These are phyloP conservation scores for Accipiter cooperii DNA, from an alignment of 2,113 vertebrate genomes.

Conservation along the genomic window DNA sequence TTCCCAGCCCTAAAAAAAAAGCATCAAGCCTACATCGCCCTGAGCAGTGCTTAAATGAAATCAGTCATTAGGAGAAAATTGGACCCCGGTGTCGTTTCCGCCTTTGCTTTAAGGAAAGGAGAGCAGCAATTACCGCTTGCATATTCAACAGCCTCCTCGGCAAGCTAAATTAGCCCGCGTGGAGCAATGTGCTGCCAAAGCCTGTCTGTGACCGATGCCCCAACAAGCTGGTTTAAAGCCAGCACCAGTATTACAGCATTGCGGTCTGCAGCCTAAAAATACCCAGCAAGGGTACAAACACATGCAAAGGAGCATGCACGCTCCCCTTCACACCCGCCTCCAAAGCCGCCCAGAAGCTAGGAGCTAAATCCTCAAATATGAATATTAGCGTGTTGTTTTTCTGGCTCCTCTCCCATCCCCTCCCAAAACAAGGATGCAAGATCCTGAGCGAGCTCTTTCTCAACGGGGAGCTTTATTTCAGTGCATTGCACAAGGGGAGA, in stretches of 20 bases:
- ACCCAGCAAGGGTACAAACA: conserved; percentile 2
- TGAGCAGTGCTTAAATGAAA: conserved; percentile 35
- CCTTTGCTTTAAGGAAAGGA: conserved; percentile 42
- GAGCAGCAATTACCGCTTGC: conserved; percentile 41
- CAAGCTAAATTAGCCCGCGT: background rate
- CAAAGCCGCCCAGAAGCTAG: background rate
- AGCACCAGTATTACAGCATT: background rate
- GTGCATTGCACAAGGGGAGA: background rate
- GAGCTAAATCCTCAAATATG: conserved; percentile 6
- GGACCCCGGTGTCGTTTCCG: background rate
- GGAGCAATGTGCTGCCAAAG: conserved; percentile 13
- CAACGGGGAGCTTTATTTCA: background rate
- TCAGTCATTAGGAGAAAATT: conserved; percentile 56
- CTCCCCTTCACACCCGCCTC: conserved; percentile 42
- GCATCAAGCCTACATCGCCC: background rate
- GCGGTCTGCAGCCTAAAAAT: conserved; percentile 44
- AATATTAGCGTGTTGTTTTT: background rate
- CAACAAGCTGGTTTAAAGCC: conserved; percentile 18
- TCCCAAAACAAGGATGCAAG: background rate
- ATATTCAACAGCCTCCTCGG: conserved; percentile 50
- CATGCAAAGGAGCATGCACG: background rate
- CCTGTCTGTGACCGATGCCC: conserved; percentile 23
- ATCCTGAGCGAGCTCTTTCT: background rate
- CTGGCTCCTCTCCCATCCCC: background rate
- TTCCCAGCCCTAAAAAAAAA: background rate